Conservation (phyloP, 2,113 vertebrate species). For the Symphodus melops region DNA sequence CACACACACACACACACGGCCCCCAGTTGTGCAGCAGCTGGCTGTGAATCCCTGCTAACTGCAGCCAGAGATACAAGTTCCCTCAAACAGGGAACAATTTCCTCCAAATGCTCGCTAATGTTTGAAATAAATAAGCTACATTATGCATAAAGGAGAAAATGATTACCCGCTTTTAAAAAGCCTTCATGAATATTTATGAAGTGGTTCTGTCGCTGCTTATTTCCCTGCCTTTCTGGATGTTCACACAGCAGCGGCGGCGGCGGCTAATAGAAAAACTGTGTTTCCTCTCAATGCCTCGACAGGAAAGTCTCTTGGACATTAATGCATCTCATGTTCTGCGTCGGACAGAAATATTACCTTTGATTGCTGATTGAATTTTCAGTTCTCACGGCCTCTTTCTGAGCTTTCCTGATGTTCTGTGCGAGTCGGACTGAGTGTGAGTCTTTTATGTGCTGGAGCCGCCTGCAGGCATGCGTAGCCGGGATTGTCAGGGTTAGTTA, state of each 20-base stretch:
- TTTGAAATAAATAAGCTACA: slow-evolving; percentile 79
- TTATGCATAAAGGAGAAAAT: slow-evolving; percentile 80
- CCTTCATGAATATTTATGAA: slow-evolving; percentile 82
- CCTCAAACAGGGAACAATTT: slow-evolving; percentile 64
- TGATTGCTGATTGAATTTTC: slow-evolving; percentile 54
- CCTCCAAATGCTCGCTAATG: slow-evolving; percentile 61
- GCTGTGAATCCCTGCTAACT: slow-evolving; percentile 45
- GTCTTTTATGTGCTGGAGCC: slow-evolving; percentile 53
- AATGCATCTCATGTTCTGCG: slow-evolving; percentile 30
- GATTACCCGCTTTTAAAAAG: slow-evolving; percentile 81
- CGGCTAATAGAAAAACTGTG: slow-evolving; percentile 53
- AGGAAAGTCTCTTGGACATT: slow-evolving; percentile 24
- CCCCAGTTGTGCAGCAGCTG: slow-evolving; percentile 43
- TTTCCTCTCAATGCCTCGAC: slow-evolving; percentile 37
- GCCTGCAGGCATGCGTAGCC: slow-evolving; percentile 35
- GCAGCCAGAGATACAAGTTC: slow-evolving; percentile 57
- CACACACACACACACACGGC: neutral
- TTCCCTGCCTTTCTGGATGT: slow-evolving; percentile 64
- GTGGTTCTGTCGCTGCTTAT: slow-evolving; percentile 63
- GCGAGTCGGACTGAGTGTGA: slow-evolving; percentile 27
- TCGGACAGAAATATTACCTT: slow-evolving; percentile 37
- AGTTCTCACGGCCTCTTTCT: slow-evolving; percentile 9
- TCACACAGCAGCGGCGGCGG: slow-evolving; percentile 19
- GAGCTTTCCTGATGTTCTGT: slow-evolving; percentile 7
- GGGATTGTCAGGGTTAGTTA: slow-evolving; percentile 68